Conservation (phyloP, 2,113 vertebrate genomes). For the Carollia perspicillata region DNA sequence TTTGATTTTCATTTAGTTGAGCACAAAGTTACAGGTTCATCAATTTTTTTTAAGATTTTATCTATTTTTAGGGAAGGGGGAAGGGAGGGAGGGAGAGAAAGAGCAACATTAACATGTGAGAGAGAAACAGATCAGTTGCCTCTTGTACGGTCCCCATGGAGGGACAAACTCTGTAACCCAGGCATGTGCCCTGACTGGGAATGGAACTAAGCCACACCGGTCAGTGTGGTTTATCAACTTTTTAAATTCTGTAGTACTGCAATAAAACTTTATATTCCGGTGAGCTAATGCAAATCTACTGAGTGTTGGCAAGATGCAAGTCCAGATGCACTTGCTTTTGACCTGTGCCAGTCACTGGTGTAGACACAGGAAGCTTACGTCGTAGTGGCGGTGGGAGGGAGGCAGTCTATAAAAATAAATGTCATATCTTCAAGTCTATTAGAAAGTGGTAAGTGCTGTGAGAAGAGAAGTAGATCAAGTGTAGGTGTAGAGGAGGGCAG, state of each 20-base stretch:
- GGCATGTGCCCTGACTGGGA: too few species aligned
- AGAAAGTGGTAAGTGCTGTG: neutral
- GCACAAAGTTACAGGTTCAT: neutral
- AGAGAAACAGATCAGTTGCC: too few species aligned
- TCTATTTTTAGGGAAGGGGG: too few species aligned
- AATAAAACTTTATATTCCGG: neutral
- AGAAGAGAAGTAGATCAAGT: neutral
- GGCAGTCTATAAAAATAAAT: neutral
- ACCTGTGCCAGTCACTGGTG: neutral
- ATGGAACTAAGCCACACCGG: too few species aligned
- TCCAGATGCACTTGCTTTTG: neutral
- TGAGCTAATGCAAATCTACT: neutral
- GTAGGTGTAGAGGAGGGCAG: neutral
- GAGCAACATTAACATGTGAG: too few species aligned
- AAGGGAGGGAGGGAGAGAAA: too few species aligned
- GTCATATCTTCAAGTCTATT: neutral
- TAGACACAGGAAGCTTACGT: neutral
- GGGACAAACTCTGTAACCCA: too few species aligned
- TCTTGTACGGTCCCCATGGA: too few species aligned
- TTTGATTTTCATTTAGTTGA: neutral
- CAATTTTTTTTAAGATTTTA: neutral
- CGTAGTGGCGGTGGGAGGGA: neutral
- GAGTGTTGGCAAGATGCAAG: neutral
- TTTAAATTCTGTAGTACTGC: neutral
- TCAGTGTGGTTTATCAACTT: neutral